Conservation (phyloP, 1,140 invertebrate species). For the Eulimnadia texana region DNA sequence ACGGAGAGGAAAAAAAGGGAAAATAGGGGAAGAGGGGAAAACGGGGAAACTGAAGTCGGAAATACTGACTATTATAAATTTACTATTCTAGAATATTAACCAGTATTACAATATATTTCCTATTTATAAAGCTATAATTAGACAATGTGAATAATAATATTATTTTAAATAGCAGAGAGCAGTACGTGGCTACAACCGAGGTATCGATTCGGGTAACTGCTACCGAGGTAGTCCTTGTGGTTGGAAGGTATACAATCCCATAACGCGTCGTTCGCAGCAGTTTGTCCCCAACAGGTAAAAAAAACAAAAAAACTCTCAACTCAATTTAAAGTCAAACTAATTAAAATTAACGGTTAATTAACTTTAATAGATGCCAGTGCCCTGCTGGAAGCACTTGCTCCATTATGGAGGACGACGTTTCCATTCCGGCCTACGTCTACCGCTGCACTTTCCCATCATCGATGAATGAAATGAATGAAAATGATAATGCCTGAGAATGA, state of each 20-base stretch:
- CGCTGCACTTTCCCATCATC: not conserved
- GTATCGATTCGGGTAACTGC: not conserved
- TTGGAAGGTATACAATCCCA: not conserved
- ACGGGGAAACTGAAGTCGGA: no score
- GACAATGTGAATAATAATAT: no score
- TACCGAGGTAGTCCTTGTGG: not conserved
- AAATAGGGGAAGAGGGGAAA: no score
- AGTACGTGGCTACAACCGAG: not conserved
- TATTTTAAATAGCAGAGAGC: not conserved
- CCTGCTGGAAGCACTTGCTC: conserved; percentile 32
- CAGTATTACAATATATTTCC: no score
- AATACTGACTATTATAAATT: no score
- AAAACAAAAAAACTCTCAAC: not conserved
- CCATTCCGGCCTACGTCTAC: conserved; percentile 41
- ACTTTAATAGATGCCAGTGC: conserved; percentile 39
- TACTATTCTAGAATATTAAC: no score
- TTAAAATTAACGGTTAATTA: conserved; percentile 4
- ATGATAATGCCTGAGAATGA: not conserved
- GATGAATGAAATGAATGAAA: not conserved
- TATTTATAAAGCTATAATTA: no score
- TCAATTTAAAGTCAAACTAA: not conserved
- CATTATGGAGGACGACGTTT: conserved; percentile 38
- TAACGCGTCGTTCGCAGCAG: not conserved
- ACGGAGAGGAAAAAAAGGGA: no score
- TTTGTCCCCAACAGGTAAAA: not conserved